Evolutionary conservation across 64 coral and sea anemone species (phyloP), one percentile per base, ranked within the genome.

Genomic region (Dendrophyllia cribrosa): DNA sequence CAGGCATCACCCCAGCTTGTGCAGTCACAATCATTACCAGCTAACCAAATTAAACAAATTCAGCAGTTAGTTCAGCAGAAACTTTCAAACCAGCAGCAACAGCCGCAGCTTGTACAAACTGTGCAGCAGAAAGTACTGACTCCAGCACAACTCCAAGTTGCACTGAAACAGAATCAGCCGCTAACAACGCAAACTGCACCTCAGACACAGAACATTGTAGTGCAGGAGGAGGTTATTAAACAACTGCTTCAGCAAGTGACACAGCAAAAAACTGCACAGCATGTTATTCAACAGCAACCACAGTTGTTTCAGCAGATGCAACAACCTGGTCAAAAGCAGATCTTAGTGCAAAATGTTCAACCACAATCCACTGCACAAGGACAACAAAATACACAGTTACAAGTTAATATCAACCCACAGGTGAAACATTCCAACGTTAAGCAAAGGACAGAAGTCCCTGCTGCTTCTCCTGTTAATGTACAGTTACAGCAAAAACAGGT

Each of bases 31-130:
- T 60, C 92, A 7, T 67, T 84, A n/a, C 86, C 92, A 64, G 86
- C 87, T 8, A 79, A 82, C 23, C 66, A 79, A 62, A 83, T 97
- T 21, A 92, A 96, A 43, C 95, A 96, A 69, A 93, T 96, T 87
- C 95, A 97, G 25, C 95, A 94, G 52, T 60, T 93, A 56, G 82
- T 92, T 21, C 80, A 92, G 5, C 76, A 92, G 9, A 92, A 92
- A 64, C 64, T 92, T 51, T 58, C 66, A 13, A 72, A 46, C 44
- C 91, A 92, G 45, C 80, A 71, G 45, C 44, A 77, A 64, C 91
- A 92, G 23, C 58, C 72, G 45, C 62, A 51, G 48, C n/a, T 74
- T 55, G 82, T 51, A 62, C 91, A 92, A 64, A 66, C 6, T 12
- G 7, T 78, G n/a, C 91, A 93, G 79, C 92, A 97, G 64, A 93